A percentile compares a stretch with the other conserved stretches of the same genome.
Evolutionary conservation across 2,797 vertebrate species (phyloP).

Genomic region (Xyrichtys novacula): DNA sequence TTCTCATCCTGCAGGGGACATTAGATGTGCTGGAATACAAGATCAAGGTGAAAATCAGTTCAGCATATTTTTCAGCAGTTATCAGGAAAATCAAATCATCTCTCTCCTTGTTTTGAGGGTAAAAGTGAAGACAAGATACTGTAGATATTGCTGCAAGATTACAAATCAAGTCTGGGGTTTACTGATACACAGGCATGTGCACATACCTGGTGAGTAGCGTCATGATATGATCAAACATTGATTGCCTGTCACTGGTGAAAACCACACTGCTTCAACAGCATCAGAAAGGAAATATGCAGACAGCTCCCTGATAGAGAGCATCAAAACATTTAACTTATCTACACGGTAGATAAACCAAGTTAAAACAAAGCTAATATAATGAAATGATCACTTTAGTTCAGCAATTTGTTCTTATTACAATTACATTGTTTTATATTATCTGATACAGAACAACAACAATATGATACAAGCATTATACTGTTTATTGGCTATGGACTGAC

Average conservation of each 20-base stretch:
- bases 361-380: no score
- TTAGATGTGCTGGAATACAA: neutral
- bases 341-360: slow-evolving; percentile 27
- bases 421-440: no score
- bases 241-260: slow-evolving; percentile 20
- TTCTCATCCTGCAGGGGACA: neutral
- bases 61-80: neutral
- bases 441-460: no score
- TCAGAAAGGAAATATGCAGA: slow-evolving; percentile 9
- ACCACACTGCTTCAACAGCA: neutral
- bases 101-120: neutral
- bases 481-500: no score
- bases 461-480: no score
- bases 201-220: no score
- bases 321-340: neutral
- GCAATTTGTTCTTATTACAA: no score
- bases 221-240: no score
- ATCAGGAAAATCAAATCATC: neutral
- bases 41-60: neutral
- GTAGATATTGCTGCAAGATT: no score
- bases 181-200: neutral
- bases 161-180: neutral
- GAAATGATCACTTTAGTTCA: no score
- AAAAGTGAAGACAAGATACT: neutral
- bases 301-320: slow-evolving; percentile 32